Conservation (phyloP, 2,113 vertebrate genomes). For the Pipra filicauda region DNA sequence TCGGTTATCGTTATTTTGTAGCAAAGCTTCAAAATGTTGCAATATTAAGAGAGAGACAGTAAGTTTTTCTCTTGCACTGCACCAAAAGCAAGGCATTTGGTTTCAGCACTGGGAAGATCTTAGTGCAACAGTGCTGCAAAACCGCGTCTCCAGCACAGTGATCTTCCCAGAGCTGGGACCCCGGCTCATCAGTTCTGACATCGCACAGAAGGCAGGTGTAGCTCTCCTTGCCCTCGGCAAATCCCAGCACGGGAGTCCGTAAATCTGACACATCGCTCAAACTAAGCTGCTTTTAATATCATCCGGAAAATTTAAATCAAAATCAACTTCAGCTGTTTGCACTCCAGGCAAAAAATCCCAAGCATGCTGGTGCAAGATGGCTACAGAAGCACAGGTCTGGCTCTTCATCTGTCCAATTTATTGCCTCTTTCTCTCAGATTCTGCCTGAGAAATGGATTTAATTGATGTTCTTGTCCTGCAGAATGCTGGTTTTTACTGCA, state of each 20-base stretch:
- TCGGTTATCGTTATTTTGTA: not conserved
- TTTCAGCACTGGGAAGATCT: not conserved
- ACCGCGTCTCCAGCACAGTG: not conserved
- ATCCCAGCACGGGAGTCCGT: not conserved
- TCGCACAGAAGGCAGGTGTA: not conserved
- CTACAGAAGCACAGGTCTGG: not conserved
- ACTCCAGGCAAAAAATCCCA: not conserved
- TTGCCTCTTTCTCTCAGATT: not conserved
- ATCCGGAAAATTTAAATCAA: not conserved
- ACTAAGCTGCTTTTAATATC: not conserved
- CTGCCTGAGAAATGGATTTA: not conserved
- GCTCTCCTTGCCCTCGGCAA: not conserved
- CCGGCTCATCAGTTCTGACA: not conserved
- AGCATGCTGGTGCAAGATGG: slow-evolving; percentile 16
- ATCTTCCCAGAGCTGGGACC: not conserved
- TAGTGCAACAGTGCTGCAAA: slow-evolving; percentile 30
- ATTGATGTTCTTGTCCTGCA: not conserved
- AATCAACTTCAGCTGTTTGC: not conserved
- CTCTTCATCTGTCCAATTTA: not conserved
- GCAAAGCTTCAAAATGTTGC: not conserved
- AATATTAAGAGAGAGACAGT: not conserved
- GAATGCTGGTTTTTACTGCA: not conserved
- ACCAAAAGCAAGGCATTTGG: not conserved
- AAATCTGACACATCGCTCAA: not conserved
- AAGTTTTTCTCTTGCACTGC: not conserved